A percentile compares a stretch with the other conserved stretches of the same genome.
Conservation (phyloP, 2,113 vertebrate genomes). For the Leptodactylus fuscus region DNA sequence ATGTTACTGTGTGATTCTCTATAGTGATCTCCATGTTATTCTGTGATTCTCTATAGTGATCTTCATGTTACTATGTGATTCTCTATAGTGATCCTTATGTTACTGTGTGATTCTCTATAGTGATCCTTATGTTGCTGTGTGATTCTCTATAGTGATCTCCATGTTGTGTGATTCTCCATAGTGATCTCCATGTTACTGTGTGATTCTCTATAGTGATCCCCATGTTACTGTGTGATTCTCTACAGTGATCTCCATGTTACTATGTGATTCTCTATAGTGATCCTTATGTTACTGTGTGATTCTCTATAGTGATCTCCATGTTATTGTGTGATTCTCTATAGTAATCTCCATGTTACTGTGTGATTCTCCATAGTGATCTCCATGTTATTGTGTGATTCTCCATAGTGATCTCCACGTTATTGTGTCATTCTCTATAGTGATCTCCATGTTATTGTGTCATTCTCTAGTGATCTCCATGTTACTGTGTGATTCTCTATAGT, state of each 20-base stretch:
- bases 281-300: neutral
- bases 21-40: neutral
- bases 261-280: neutral
- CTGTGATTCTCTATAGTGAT: neutral
- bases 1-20: neutral
- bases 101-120: neutral
- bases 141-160: neutral
- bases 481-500: neutral
- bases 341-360: neutral
- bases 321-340: neutral
- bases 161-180: neutral
- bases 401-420: neutral
- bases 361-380: neutral
- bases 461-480: neutral
- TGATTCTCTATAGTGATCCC: neutral
- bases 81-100: neutral
- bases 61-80: neutral
- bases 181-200: neutral
- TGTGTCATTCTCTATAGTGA: neutral
- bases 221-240: constrained; percentile 1
- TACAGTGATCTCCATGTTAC: neutral
- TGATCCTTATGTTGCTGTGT: neutral
- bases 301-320: neutral
- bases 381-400: neutral
- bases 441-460: neutral